These are phyloP conservation scores for Valencia hispanica DNA, from an alignment of 2,797 vertebrate species.

Conservation along the genomic window DNA sequence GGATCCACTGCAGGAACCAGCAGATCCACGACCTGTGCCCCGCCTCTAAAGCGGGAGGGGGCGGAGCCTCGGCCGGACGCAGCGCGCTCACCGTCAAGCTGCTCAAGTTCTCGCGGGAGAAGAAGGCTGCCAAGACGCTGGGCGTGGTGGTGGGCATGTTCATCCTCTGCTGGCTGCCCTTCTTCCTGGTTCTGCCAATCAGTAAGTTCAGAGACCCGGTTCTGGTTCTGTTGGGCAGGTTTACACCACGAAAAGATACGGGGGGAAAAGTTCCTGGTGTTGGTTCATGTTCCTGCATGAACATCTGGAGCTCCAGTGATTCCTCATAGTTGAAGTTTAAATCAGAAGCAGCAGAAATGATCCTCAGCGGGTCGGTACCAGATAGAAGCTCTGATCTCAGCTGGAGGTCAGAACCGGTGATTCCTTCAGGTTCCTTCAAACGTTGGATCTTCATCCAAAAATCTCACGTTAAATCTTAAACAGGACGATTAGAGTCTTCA, in stretches of 20 bases:
- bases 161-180: slow-evolving; percentile 95
- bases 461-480: no score
- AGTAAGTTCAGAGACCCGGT: slow-evolving; percentile 76
- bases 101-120: slow-evolving; percentile 94
- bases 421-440: no score
- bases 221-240: background rate
- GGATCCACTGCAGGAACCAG: slow-evolving; percentile 91
- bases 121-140: slow-evolving; percentile 96
- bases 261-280: background rate
- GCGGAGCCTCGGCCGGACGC: slow-evolving; percentile 75
- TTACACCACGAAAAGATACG: background rate
- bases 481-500: no score
- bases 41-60: slow-evolving; percentile 52
- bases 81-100: slow-evolving; percentile 90
- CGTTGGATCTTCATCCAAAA: no score
- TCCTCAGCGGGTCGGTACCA: no score
- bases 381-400: no score
- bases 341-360: no score
- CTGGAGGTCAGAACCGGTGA: no score
- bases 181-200: slow-evolving; percentile 93
- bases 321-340: no score
- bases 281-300: no score
- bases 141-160: slow-evolving; percentile 98
- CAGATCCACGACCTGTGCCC: slow-evolving; percentile 82
- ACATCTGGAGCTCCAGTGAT: no score